Evolutionary conservation across 2,113 vertebrate species (phyloP).

Genomic region (Sorex araneus): DNA sequence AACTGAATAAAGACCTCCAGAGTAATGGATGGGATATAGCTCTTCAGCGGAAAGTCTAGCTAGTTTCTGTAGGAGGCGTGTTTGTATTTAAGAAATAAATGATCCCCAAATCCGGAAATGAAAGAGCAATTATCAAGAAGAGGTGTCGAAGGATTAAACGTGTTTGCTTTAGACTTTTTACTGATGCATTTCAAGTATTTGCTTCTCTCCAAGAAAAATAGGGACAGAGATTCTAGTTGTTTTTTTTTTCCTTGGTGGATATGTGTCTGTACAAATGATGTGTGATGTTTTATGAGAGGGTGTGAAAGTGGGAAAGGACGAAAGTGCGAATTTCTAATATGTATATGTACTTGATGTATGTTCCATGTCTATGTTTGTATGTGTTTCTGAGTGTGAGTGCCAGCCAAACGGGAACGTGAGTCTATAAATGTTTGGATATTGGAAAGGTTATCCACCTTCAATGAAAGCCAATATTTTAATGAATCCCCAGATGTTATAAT

Average conservation of each 20-base stretch:
- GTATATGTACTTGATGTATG: conserved; percentile 76
- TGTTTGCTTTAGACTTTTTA: conserved; percentile 84
- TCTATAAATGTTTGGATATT: conserved; percentile 86
- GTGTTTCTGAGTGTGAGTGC: conserved; percentile 78
- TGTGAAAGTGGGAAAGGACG: conserved; percentile 83
- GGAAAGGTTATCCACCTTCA: conserved; percentile 83
- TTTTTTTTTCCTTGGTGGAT: conserved; percentile 83
- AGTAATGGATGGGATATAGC: not conserved
- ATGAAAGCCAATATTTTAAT: conserved; percentile 87
- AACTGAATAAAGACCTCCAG: not conserved
- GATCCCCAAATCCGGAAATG: not conserved
- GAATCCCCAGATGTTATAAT: conserved; percentile 79
- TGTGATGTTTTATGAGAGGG: conserved; percentile 87
- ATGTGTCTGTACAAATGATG: conserved; percentile 86
- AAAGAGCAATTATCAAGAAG: conserved; percentile 69
- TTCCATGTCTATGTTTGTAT: conserved; percentile 70
- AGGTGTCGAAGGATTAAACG: conserved; percentile 81
- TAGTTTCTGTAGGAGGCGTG: not conserved
- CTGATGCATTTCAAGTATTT: conserved; percentile 76
- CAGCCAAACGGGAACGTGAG: conserved; percentile 79
- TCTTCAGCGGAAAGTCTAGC: conserved; percentile 33
- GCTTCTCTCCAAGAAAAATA: conserved; percentile 88
- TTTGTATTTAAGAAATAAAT: conserved; percentile 59
- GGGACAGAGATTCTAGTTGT: conserved; percentile 83
- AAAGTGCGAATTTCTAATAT: conserved; percentile 85